Percentiles rank a stretch among this genome's conserved stretches.
Conservation (phyloP, 2,797 vertebrate genomes). For the Semotilus atromaculatus region DNA sequence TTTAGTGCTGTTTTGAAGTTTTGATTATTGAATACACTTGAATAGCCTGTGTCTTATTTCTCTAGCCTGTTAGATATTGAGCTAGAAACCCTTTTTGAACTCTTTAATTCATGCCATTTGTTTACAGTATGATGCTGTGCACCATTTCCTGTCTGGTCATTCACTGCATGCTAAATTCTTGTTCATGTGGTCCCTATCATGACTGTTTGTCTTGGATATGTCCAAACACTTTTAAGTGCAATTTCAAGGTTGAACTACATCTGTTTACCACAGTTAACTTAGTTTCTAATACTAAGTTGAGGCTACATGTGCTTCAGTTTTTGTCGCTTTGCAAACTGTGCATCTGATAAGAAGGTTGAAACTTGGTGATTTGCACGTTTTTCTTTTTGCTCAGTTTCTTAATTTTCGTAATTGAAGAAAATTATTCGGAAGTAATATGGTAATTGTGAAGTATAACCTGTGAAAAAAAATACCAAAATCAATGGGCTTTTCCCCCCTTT, state of each 20-base stretch:
- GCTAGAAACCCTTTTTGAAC: background rate
- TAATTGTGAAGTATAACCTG: background rate
- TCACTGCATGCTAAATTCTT: slow-evolving; percentile 17
- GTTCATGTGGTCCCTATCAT: slow-evolving; percentile 2
- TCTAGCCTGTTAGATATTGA: background rate
- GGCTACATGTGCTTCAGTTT: background rate
- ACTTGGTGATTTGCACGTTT: background rate
- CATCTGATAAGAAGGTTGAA: background rate
- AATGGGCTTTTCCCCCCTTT: background rate
- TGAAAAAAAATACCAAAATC: background rate
- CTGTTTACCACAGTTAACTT: slow-evolving; percentile 26
- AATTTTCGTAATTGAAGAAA: background rate
- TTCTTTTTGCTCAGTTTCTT: background rate
- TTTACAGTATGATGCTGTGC: slow-evolving; percentile 13
- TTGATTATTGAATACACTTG: background rate
- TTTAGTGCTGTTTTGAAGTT: background rate
- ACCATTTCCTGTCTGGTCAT: slow-evolving; percentile 1
- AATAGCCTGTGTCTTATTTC: background rate
- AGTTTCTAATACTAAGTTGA: background rate
- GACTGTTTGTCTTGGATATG: slow-evolving; percentile 11
- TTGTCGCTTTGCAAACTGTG: background rate
- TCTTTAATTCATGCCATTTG: background rate
- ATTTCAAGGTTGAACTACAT: slow-evolving; percentile 27
- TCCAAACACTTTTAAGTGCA: slow-evolving; percentile 25
- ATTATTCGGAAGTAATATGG: background rate